These are phyloP conservation scores for Polydrusus cervinus DNA, from an alignment of 2,888 invertebrate species.

Conservation along the genomic window DNA sequence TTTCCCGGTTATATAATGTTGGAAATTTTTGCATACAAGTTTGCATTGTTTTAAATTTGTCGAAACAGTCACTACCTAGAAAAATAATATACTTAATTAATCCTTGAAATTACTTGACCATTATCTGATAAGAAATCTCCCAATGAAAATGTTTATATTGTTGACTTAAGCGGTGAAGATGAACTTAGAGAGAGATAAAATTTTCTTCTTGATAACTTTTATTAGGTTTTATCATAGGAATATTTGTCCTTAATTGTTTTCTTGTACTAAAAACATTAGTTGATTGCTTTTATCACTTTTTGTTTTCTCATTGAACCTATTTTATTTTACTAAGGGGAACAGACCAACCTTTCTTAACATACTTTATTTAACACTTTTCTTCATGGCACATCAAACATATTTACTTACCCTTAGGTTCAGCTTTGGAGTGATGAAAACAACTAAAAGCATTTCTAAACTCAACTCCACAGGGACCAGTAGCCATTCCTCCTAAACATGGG, in stretches of 20 bases:
- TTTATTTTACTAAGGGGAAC: neutral
- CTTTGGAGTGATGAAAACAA: constrained; percentile 93
- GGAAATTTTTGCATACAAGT: constrained; percentile 92
- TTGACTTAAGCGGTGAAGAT: too few species aligned
- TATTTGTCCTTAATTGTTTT: too few species aligned
- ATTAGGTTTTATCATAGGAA: too few species aligned
- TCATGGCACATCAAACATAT: neutral
- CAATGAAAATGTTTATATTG: too few species aligned
- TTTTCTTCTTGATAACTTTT: too few species aligned
- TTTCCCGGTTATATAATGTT: constrained; percentile 84
- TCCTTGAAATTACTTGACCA: neutral
- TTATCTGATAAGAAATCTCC: neutral
- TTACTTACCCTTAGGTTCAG: constrained; percentile 86
- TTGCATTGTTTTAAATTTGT: constrained; percentile 92
- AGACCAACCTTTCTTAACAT: too few species aligned
- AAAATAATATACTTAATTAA: too few species aligned
- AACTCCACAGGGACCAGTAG: constrained; percentile 95
- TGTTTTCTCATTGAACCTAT: too few species aligned
- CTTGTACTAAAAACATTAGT: too few species aligned
- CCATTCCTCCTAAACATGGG: constrained; percentile 98
- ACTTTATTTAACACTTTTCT: neutral
- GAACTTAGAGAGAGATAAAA: too few species aligned
- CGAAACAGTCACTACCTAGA: constrained; percentile 86
- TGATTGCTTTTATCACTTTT: too few species aligned
- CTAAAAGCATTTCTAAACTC: constrained; percentile 95